A percentile compares a stretch with the other conserved stretches of the same genome.
These are phyloP conservation scores for Anoura caudifer DNA, from an alignment of 2,113 vertebrate species.

Conservation along the genomic window DNA sequence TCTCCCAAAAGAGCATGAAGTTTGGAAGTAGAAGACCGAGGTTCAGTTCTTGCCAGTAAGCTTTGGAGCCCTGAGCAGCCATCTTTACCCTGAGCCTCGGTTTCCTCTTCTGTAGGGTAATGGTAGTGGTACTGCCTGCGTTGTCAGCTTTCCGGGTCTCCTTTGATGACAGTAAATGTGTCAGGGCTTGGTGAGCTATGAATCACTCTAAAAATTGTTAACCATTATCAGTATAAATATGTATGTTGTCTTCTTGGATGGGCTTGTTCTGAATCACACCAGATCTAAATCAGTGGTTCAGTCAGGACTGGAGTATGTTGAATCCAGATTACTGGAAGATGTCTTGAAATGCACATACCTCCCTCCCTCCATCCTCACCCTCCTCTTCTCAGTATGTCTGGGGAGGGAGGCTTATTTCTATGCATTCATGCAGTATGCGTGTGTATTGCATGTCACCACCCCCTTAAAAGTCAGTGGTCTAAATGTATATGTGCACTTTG, in stretches of 20 bases:
- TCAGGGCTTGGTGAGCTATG: background rate
- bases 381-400: background rate
- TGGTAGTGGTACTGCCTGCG: background rate
- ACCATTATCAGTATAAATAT: background rate
- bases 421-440: background rate
- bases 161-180: background rate
- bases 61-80: background rate
- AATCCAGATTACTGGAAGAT: background rate
- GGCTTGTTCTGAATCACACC: background rate
- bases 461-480: background rate
- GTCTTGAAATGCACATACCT: background rate
- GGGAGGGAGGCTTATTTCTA: background rate
- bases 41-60: background rate
- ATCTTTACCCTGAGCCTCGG: background rate
- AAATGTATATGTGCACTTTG: background rate
- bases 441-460: background rate
- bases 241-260: background rate
- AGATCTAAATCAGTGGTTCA: background rate
- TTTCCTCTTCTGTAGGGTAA: constrained; percentile 6
- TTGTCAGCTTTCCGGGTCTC: background rate
- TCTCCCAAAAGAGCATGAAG: background rate
- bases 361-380: background rate
- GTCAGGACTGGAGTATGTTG: background rate
- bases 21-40: background rate
- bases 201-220: background rate